Evolutionary conservation across 2,888 invertebrate genomes (phyloP).

Genomic region (Netelia inedita): DNA sequence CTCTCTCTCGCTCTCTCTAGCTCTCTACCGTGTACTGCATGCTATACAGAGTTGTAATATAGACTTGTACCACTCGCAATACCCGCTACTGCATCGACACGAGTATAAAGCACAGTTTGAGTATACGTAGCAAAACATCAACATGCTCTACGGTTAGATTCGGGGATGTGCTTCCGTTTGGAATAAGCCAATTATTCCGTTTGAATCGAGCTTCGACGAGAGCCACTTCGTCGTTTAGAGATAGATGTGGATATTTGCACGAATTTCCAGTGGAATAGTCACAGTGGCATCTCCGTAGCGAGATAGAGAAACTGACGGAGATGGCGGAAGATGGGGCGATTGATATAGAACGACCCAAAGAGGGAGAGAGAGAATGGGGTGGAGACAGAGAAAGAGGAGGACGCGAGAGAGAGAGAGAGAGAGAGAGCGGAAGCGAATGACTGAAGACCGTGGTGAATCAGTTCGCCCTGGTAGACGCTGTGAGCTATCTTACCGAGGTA

Average conservation of each 20-base stretch:
- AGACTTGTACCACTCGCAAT: neutral
- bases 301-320: neutral
- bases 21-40: neutral
- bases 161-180: conserved; percentile 69
- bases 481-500: neutral
- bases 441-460: neutral
- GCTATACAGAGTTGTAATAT: neutral
- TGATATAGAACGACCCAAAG: neutral
- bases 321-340: neutral
- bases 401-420: neutral
- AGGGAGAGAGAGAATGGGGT: neutral
- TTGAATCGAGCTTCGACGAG: conserved; percentile 73
- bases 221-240: conserved; percentile 66
- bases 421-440: neutral
- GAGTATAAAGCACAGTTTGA: conserved; percentile 40
- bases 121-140: conserved; percentile 43
- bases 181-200: conserved; percentile 74
- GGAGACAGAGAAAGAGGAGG: neutral
- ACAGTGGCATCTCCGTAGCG: neutral
- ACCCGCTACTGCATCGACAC: conserved; percentile 16
- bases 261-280: conserved; percentile 43
- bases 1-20: neutral
- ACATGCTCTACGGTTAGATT: conserved; percentile 9
- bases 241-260: conserved; percentile 72
- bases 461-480: neutral